Evolutionary conservation across 1,140 invertebrate genomes (phyloP).

Genomic region (Papilio polyxenes): DNA sequence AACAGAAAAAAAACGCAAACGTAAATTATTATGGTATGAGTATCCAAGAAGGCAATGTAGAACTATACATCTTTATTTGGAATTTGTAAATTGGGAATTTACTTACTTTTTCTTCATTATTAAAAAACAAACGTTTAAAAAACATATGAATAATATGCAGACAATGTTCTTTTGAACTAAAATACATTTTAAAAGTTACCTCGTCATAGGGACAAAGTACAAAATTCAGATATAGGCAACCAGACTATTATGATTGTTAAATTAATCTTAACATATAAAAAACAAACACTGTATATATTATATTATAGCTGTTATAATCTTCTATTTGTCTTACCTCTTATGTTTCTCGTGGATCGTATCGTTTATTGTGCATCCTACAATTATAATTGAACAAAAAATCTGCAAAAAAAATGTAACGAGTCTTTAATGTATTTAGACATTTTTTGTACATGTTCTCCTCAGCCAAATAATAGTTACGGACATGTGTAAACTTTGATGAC

Average conservation of each 20-base stretch:
- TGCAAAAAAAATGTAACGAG: background rate
- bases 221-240: background rate
- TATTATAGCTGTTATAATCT: background rate
- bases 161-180: background rate
- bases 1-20: slow-evolving; percentile 1
- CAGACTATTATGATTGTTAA: background rate
- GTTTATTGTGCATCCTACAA: slow-evolving; percentile 17
- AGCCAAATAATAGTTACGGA: background rate
- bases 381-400: background rate
- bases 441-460: background rate
- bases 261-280: background rate
- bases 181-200: background rate
- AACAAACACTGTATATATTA: background rate
- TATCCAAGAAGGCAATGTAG: background rate
- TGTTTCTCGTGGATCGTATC: background rate
- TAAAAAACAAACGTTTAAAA: background rate
- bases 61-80: background rate
- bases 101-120: background rate
- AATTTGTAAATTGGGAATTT: background rate
- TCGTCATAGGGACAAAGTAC: background rate
- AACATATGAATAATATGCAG: background rate
- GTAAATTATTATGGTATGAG: background rate
- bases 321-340: background rate
- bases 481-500: too few relatives aligned
- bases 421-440: slow-evolving; percentile 3